phyloP scores from a whole-genome alignment of 2,888 invertebrate species.

The Oconnorella tubifera region DNA sequence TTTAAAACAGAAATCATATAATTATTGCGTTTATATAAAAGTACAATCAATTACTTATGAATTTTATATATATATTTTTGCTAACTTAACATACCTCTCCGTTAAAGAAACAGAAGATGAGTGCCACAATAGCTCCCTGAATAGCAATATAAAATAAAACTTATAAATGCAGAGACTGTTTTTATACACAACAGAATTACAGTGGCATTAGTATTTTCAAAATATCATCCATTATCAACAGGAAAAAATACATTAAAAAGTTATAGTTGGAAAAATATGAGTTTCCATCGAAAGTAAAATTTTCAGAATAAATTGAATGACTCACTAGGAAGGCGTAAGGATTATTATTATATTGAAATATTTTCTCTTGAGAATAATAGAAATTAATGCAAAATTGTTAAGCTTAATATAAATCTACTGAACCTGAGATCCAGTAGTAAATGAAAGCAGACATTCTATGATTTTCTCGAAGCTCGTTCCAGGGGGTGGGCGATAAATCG shows the following conservation, averaged over 20 bases:
- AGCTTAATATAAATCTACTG: too few relatives aligned
- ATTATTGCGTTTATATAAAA: too few relatives aligned
- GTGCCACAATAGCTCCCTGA: constrained; percentile 34
- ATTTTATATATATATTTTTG: background rate
- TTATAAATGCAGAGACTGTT: constrained; percentile 1
- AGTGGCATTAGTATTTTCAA: background rate
- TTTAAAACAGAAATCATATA: too few relatives aligned
- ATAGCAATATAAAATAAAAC: constrained; percentile 4
- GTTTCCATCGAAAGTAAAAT: too few relatives aligned
- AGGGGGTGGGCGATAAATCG: constrained; percentile 45
- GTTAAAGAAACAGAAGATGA: constrained; percentile 37
- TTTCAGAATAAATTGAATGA: too few relatives aligned
- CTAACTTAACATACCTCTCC: constrained; percentile 30
- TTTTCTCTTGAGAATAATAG: background rate
- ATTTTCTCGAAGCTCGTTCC: background rate
- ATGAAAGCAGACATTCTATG: constrained; percentile 7
- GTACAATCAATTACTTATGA: background rate
- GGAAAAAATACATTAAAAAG: background rate
- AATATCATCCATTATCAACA: background rate
- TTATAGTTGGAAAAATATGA: too few relatives aligned
- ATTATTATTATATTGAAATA: too few relatives aligned
- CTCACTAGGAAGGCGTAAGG: too few relatives aligned
- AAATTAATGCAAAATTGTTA: background rate
- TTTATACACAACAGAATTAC: too few relatives aligned
- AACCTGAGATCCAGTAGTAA: constrained; percentile 11